A percentile compares a stretch with the other conserved stretches of the same genome.
Evolutionary conservation across 2,888 invertebrate species (phyloP).

Genomic region (Sphinx pinastri): DNA sequence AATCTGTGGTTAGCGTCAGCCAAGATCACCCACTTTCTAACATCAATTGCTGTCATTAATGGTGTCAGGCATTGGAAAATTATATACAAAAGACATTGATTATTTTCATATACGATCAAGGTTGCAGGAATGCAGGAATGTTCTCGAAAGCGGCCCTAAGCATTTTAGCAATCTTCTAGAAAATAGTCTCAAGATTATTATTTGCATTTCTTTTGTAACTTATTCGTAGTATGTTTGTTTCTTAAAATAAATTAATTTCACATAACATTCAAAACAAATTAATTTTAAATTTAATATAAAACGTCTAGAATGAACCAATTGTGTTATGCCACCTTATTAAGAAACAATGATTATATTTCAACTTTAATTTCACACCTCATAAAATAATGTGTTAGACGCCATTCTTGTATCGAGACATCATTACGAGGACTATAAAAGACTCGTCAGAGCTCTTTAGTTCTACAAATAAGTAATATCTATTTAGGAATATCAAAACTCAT

Average conservation of each 20-base stretch:
- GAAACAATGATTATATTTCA: constrained; percentile 12
- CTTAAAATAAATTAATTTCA: no score
- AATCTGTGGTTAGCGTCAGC: constrained; percentile 29
- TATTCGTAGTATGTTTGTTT: no score
- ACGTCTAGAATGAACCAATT: background rate
- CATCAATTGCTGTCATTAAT: constrained; percentile 12
- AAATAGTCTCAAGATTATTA: no score
- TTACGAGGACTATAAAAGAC: constrained; percentile 12
- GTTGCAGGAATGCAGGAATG: no score
- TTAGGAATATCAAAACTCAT: background rate
- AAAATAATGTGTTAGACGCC: background rate
- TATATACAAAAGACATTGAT: background rate
- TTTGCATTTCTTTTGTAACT: no score
- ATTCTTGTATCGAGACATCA: constrained; percentile 16
- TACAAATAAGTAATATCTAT: constrained; percentile 4
- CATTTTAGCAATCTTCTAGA: no score
- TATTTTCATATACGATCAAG: no score
- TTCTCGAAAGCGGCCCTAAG: no score
- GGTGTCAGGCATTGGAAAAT: constrained; percentile 9
- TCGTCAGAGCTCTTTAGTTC: constrained; percentile 1
- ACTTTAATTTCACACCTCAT: constrained; percentile 22
- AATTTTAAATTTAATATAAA: no score
- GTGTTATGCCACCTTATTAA: constrained; percentile 8
- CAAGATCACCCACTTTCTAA: constrained; percentile 26
- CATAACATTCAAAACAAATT: no score